phyloP scores from a whole-genome alignment of 2,888 invertebrate species.

The Zhuqinia jingwanae region DNA sequence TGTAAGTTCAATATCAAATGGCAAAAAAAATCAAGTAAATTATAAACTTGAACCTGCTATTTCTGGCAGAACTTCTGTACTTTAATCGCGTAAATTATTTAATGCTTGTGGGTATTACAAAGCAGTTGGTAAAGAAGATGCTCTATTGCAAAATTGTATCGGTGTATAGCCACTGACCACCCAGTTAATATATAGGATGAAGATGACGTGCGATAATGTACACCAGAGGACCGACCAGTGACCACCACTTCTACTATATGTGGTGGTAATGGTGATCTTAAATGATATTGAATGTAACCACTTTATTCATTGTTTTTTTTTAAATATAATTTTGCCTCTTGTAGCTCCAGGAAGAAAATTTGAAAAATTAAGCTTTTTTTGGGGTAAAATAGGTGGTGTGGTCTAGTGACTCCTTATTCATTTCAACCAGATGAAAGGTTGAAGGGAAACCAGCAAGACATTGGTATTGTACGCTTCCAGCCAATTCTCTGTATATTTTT shows the following conservation, averaged over 20 bases:
- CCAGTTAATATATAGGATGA: not conserved
- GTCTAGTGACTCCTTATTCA: not conserved
- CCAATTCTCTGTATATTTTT: not conserved
- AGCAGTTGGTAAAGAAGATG: not conserved
- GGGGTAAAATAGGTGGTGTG: not conserved
- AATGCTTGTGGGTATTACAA: not conserved
- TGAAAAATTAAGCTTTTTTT: slow-evolving; percentile 1
- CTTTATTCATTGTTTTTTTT: not conserved
- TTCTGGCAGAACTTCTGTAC: not conserved
- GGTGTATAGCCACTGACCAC: not conserved
- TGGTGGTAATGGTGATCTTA: not conserved
- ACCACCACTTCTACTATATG: not conserved
- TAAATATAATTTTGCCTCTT: not conserved
- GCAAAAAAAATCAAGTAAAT: not conserved
- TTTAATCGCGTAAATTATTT: not conserved
- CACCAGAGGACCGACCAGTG: slow-evolving; percentile 16
- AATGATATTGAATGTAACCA: slow-evolving; percentile 7
- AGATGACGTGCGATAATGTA: slow-evolving; percentile 17
- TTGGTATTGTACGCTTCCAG: slow-evolving; percentile 38
- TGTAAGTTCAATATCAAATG: not conserved
- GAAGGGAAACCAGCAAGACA: slow-evolving; percentile 34
- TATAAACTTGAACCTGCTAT: not conserved
- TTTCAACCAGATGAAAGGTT: too few species aligned
- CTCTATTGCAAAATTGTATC: not conserved
- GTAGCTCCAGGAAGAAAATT: slow-evolving; percentile 25